Base-by-base conservation (phyloP, 2,888 invertebrate species). In the Leptinotarsa haldemani region DNA sequence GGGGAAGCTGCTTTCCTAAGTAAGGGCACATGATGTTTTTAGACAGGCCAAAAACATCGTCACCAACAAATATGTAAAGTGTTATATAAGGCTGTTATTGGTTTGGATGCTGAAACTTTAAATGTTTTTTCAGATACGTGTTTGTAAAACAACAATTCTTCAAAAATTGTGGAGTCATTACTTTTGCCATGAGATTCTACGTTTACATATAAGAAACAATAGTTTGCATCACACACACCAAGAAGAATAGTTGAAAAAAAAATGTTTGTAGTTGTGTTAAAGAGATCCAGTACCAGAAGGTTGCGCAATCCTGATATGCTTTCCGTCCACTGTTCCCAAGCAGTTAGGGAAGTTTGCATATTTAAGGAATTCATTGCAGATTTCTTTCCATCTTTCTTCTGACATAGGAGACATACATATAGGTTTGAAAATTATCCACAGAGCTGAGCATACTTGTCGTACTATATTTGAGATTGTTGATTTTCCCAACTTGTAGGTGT, bases 1-100 rank as follows among this genome's bases (percentile, higher is more conserved):
- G 18, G 7, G 50, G 0, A 15, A 66, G 1, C 12, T 50, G 65
- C 12, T 66, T 66, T 66, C 20, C 65, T 48, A 50, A 25, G 65
- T 66, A 66, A 50, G 50, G 65, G 50, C 65, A 65, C 22, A 48
- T 65, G 48, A 48, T 16, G 48, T 20, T 48, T 65, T 48, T 65
- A 16, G 65, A 65, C 13, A 65, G 48, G 48, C 48, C 50, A 48
- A 20, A 65, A 65, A 15, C 46, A 48, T 65, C 65, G 22, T 66
- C 48, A 46, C 48, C 65, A 65, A 65, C 48, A 47, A 65, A 65
- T 65, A 65, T 9, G 9, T n/a, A 47, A 65, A 7, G 22, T 65
- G 48, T 65, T 48, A 65, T 65, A 50, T 20, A 65, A 65, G 22
- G n/a, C 22, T 50, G 50, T 65, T 65, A 65, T 65, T 65, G 65